Evolutionary conservation across 2,113 vertebrate species (phyloP).

Genomic region (Uria aalge): DNA sequence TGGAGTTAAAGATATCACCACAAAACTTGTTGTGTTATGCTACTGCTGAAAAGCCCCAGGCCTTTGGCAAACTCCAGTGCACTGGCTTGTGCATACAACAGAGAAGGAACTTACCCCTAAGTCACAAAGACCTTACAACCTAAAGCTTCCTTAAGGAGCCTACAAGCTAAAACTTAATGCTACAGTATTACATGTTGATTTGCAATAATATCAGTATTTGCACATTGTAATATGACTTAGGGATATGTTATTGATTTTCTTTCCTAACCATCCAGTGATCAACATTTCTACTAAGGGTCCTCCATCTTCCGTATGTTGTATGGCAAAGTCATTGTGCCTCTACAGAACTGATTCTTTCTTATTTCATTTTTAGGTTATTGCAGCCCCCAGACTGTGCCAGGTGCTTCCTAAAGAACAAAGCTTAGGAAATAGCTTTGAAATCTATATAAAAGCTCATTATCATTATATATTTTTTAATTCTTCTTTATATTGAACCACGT

Average conservation of each 20-base stretch:
- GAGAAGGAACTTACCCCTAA: not conserved
- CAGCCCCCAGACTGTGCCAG: not conserved
- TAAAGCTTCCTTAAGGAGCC: conserved; percentile 1
- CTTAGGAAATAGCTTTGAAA: not conserved
- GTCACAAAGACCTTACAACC: not conserved
- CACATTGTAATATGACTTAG: not conserved
- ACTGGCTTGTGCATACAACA: not conserved
- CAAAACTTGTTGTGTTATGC: not conserved
- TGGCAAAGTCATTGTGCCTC: not conserved
- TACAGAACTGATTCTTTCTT: not conserved
- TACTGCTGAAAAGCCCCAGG: not conserved
- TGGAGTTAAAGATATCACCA: not conserved
- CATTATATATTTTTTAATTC: not conserved
- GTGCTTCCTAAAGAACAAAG: not conserved
- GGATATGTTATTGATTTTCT: not conserved
- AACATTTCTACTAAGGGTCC: not conserved
- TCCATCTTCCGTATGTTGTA: not conserved
- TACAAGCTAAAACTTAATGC: not conserved
- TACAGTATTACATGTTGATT: not conserved
- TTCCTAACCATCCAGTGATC: not conserved
- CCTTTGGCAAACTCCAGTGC: not conserved
- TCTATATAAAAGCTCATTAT: not conserved
- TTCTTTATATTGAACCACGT: not conserved
- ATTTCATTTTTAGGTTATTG: not conserved
- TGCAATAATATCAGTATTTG: not conserved